A percentile compares a stretch with the other conserved stretches of the same genome.
Evolutionary conservation across 2,113 vertebrate species (phyloP).

Genomic region (Panurus biarmicus): DNA sequence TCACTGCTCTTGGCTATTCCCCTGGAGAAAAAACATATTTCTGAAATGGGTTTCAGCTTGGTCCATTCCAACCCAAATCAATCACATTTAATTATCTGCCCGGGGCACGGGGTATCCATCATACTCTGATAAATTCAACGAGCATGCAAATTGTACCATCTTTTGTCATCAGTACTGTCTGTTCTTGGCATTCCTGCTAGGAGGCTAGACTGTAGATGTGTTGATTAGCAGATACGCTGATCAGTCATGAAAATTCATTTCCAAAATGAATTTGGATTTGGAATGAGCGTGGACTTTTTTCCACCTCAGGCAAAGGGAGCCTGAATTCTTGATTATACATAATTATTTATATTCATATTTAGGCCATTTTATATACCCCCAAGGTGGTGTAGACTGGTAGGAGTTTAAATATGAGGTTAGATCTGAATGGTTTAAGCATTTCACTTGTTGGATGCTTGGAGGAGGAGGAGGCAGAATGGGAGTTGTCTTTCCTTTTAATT

Average conservation of each 20-base stretch:
- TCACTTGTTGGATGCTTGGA: background rate
- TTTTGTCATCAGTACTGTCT: conserved; percentile 25
- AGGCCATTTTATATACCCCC: conserved; percentile 8
- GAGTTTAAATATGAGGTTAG: conserved; percentile 35
- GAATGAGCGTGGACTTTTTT: background rate
- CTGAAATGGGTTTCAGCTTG: background rate
- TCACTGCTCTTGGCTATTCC: background rate
- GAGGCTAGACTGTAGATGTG: conserved; percentile 17
- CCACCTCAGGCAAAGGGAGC: conserved; percentile 37
- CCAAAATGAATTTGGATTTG: conserved; percentile 47
- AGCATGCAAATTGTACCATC: conserved; percentile 27
- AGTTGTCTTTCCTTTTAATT: background rate
- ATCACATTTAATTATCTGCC: conserved; percentile 25
- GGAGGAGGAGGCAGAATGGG: background rate
- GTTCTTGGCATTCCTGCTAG: conserved; percentile 26
- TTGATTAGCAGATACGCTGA: conserved; percentile 42
- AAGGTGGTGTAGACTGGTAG: background rate
- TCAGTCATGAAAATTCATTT: conserved; percentile 61
- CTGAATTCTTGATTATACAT: conserved; percentile 35
- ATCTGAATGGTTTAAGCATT: background rate
- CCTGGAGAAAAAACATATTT: background rate
- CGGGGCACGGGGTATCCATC: background rate
- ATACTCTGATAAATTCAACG: conserved; percentile 8
- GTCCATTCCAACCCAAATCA: background rate
- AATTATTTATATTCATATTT: conserved; percentile 44